These are phyloP conservation scores for Mimas tiliae DNA, from an alignment of 2,888 invertebrate genomes.

Conservation along the genomic window DNA sequence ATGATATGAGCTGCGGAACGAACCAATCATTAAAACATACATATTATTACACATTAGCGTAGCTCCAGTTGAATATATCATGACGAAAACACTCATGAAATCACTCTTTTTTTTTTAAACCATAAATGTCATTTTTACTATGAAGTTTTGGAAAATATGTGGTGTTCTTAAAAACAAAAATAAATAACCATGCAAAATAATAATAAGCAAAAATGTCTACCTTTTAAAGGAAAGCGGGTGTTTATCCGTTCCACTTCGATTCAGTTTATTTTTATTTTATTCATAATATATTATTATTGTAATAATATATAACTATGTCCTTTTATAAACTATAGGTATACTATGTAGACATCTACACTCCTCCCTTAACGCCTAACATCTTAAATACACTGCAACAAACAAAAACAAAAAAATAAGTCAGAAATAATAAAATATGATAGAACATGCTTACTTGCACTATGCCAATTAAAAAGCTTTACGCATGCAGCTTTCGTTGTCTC, in stretches of 20 bases:
- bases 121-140: too few relatives aligned
- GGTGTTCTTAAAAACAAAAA: too few relatives aligned
- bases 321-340: constrained; percentile 82
- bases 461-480: constrained; percentile 5
- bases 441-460: not conserved
- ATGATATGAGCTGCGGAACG: constrained; percentile 79
- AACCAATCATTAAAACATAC: constrained; percentile 24
- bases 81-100: too few relatives aligned
- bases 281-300: constrained; percentile 84
- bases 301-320: constrained; percentile 84
- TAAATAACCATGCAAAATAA: constrained; percentile 59
- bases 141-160: too few relatives aligned
- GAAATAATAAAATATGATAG: constrained; percentile 42
- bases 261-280: constrained; percentile 66
- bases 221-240: constrained; percentile 76
- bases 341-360: constrained; percentile 83
- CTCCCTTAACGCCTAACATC: constrained; percentile 78
- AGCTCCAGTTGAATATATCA: too few relatives aligned
- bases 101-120: too few relatives aligned
- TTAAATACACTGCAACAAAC: constrained; percentile 84
- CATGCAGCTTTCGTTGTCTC: constrained; percentile 15
- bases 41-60: not conserved
- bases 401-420: constrained; percentile 64
- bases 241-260: constrained; percentile 72
- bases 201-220: constrained; percentile 63